Conservation (phyloP, 1,140 invertebrate species). For the Ephestia elutella region DNA sequence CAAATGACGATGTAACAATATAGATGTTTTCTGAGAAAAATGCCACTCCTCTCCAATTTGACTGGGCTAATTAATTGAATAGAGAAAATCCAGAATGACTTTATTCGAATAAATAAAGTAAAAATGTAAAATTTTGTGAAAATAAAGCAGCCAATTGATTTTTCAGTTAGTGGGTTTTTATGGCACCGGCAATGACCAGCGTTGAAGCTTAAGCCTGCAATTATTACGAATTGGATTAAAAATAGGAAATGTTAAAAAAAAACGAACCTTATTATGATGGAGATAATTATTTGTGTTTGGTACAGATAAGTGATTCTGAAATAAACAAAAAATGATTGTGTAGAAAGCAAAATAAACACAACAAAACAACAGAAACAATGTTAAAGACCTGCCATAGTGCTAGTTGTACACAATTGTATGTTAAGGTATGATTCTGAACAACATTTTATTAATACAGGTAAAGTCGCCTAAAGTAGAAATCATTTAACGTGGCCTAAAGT, state of each 20-base stretch:
- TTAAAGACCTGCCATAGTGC: slow-evolving; percentile 16
- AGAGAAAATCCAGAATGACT: neutral
- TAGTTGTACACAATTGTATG: neutral
- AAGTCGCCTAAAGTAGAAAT: no score
- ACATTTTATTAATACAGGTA: neutral
- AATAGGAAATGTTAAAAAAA: slow-evolving; percentile 58
- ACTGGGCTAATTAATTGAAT: neutral
- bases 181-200: slow-evolving; percentile 25
- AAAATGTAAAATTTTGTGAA: neutral
- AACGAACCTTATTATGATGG: slow-evolving; percentile 85
- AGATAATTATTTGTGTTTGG: slow-evolving; percentile 89
- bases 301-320: slow-evolving; percentile 91
- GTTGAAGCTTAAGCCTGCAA: slow-evolving; percentile 47
- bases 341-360: slow-evolving; percentile 74
- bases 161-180: neutral
- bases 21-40: no score
- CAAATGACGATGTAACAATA: no score
- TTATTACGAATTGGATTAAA: slow-evolving; percentile 30
- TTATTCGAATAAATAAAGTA: neutral
- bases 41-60: neutral
- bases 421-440: slow-evolving; percentile 1
- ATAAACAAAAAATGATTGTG: slow-evolving; percentile 83
- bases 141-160: slow-evolving; percentile 5
- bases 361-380: slow-evolving; percentile 51
- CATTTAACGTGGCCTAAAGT: no score